phyloP scores from a whole-genome alignment of 2,797 vertebrate species.

The Crocodylus rhombifer region DNA sequence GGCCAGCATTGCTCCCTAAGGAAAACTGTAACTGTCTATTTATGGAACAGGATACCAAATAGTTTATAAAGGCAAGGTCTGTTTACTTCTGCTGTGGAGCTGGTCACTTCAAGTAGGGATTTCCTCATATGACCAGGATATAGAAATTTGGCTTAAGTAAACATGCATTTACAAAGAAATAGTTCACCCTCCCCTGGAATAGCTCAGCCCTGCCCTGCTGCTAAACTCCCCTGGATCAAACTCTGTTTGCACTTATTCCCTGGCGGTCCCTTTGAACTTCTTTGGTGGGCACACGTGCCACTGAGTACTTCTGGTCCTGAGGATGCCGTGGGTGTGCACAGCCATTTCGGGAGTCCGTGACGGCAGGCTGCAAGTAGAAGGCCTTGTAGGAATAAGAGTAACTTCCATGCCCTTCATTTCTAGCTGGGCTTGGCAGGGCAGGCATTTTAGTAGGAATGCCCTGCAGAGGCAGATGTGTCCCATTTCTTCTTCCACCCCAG shows the following conservation, averaged over 20 bases:
- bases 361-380: too few relatives aligned
- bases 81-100: conserved; percentile 58
- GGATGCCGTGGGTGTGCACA: not conserved
- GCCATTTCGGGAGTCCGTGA: not conserved
- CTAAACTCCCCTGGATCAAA: not conserved
- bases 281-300: not conserved
- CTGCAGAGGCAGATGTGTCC: not conserved
- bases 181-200: not conserved
- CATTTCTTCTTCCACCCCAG: not conserved
- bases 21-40: conserved; percentile 37
- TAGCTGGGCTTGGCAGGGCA: not conserved
- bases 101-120: conserved; percentile 41
- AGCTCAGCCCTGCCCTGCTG: not conserved
- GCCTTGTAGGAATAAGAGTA: too few relatives aligned
- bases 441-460: not conserved
- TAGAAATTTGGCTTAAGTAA: conserved; percentile 25
- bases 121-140: conserved; percentile 34
- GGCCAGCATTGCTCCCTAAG: conserved; percentile 33
- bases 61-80: conserved; percentile 52
- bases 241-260: not conserved
- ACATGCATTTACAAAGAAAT: conserved; percentile 1
- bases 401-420: not conserved
- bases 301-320: not conserved
- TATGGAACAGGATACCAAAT: conserved; percentile 46
- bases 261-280: not conserved